A percentile compares a stretch with the other conserved stretches of the same genome.
Conservation (phyloP, 2,888 invertebrate species). For the Synanthedon myopaeformis region DNA sequence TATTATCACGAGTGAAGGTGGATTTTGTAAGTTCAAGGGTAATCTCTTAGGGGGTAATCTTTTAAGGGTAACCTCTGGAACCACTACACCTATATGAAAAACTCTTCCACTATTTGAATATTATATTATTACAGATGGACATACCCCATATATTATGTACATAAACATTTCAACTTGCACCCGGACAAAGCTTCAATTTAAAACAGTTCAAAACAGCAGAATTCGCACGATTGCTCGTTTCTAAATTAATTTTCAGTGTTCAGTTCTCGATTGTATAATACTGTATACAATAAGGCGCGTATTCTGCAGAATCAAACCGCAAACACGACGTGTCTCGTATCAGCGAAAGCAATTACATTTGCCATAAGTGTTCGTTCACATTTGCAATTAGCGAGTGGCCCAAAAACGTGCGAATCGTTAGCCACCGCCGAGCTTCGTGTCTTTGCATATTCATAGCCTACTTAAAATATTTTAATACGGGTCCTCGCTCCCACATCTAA, state of each 20-base stretch:
- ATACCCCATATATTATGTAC: too few species aligned
- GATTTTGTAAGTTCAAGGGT: too few species aligned
- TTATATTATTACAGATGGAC: too few species aligned
- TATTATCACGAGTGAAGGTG: too few species aligned
- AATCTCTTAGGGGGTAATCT: too few species aligned
- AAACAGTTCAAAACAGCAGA: not conserved
- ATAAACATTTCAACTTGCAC: too few species aligned
- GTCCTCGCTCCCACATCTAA: conserved; percentile 43
- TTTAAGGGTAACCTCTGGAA: too few species aligned
- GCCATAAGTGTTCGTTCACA: conserved; percentile 65
- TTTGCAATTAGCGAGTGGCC: conserved; percentile 67
- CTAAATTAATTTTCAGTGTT: conserved; percentile 24
- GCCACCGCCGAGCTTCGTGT: conserved; percentile 58
- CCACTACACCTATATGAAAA: too few species aligned
- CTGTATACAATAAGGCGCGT: conserved; percentile 1
- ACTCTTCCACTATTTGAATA: too few species aligned
- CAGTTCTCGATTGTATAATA: conserved; percentile 14
- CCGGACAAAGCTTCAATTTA: too few species aligned
- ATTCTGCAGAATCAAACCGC: conserved; percentile 33
- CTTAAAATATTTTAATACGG: conserved; percentile 69
- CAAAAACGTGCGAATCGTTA: conserved; percentile 70
- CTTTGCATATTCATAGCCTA: conserved; percentile 70
- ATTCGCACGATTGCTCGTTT: not conserved
- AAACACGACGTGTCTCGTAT: conserved; percentile 44
- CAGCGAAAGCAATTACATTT: conserved; percentile 64